Percentiles rank a stretch among this genome's conserved stretches.
phyloP scores from a whole-genome alignment of 1,140 invertebrate genomes.

The Danaus melanippus region DNA sequence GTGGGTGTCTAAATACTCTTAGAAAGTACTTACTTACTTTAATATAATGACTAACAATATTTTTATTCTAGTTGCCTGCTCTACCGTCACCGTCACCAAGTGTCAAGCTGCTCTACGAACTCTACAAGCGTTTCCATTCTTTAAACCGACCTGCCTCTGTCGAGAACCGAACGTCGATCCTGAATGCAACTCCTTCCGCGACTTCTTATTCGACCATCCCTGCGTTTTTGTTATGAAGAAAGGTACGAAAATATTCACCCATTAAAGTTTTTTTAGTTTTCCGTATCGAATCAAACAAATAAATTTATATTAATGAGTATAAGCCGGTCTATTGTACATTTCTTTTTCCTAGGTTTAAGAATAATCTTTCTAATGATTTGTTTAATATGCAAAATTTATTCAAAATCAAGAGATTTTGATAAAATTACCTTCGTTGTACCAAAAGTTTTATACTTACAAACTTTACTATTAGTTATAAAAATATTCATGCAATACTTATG shows the following conservation, averaged over 20 bases:
- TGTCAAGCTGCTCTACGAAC: conserved; percentile 90
- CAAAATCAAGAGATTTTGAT: too few relatives aligned
- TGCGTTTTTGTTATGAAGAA: conserved; percentile 90
- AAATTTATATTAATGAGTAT: too few relatives aligned
- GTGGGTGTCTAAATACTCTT: too few relatives aligned
- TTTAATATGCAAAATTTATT: not conserved
- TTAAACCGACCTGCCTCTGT: conserved; percentile 92
- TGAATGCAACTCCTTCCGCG: conserved; percentile 91
- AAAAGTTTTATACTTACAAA: too few relatives aligned
- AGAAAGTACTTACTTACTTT: too few relatives aligned
- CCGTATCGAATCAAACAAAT: too few relatives aligned
- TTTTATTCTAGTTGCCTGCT: conserved; percentile 88
- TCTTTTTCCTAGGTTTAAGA: too few relatives aligned
- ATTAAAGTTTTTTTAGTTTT: not conserved
- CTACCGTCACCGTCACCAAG: conserved; percentile 91
- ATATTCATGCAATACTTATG: too few relatives aligned
- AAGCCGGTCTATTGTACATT: too few relatives aligned
- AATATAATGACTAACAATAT: conserved; percentile 2
- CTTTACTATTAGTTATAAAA: too few relatives aligned
- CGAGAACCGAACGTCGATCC: conserved; percentile 89
- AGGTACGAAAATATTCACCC: conserved; percentile 74
- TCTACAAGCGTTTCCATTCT: conserved; percentile 91
- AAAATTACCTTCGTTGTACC: too few relatives aligned
- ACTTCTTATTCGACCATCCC: conserved; percentile 93
- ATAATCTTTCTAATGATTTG: too few relatives aligned